Percentiles rank a stretch among this genome's conserved stretches.
Conservation (phyloP, 2,888 invertebrate genomes). For the Eilema caniola region DNA sequence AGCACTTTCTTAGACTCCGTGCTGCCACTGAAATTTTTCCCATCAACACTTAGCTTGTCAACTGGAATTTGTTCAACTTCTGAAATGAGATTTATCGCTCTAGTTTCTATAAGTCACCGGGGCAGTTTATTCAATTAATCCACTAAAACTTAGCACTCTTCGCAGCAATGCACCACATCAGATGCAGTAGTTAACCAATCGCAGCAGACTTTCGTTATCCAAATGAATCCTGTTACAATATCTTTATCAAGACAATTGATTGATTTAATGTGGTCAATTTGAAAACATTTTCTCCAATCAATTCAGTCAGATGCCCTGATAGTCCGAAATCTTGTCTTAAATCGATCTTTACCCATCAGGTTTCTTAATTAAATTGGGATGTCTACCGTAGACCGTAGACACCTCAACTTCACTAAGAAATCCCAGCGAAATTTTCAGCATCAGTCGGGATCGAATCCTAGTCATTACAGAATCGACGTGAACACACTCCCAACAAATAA, state of each 20-base stretch:
- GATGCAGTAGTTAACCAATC: not conserved
- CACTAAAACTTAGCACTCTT: not conserved
- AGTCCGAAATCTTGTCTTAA: not conserved
- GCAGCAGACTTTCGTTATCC: not conserved
- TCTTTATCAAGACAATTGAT: conserved; percentile 40
- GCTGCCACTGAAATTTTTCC: too few species aligned
- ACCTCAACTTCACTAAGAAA: too few species aligned
- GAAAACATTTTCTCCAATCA: conserved; percentile 24
- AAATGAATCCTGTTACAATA: conserved; percentile 44
- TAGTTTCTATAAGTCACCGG: not conserved
- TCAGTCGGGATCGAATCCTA: too few species aligned
- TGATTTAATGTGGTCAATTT: conserved; percentile 42
- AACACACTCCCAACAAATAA: too few species aligned
- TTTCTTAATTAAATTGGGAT: not conserved
- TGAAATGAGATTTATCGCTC: too few species aligned
- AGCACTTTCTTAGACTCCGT: too few species aligned
- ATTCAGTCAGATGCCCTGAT: not conserved
- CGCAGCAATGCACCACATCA: not conserved
- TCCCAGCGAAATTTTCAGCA: too few species aligned
- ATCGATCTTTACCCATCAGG: not conserved
- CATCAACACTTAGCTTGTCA: too few species aligned
- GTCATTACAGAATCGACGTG: too few species aligned
- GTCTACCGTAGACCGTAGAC: too few species aligned
- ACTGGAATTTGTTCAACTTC: too few species aligned
- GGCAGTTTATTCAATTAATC: not conserved